These are phyloP conservation scores for Tetramorium simillimum DNA, from an alignment of 1,140 invertebrate species.

Conservation along the genomic window DNA sequence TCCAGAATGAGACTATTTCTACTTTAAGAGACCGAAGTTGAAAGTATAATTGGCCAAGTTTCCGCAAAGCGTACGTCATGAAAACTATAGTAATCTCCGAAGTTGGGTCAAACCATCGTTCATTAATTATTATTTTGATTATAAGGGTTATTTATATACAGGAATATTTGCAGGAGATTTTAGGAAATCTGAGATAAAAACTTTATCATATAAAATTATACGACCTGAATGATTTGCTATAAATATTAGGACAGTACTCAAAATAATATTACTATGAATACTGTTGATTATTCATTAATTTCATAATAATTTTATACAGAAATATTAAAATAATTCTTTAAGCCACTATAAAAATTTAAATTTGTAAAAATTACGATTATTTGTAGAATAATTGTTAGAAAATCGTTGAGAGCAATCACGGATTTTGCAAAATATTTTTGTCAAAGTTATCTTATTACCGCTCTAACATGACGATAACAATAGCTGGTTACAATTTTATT, in stretches of 20 bases:
- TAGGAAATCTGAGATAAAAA: neutral
- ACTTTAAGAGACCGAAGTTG: conserved; percentile 25
- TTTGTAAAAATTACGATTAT: neutral
- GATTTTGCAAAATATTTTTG: neutral
- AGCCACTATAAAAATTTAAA: neutral
- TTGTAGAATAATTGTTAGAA: neutral
- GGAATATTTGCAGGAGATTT: neutral
- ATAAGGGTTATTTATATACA: neutral
- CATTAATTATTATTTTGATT: conserved; percentile 17
- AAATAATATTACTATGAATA: neutral
- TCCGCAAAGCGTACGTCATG: conserved; percentile 9
- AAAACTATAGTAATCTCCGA: conserved; percentile 18
- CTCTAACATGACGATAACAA: neutral
- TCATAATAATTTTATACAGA: neutral
- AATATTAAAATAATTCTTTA: neutral
- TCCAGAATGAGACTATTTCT: conserved; percentile 37
- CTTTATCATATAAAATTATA: neutral
- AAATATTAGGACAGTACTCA: neutral
- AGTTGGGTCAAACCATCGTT: neutral
- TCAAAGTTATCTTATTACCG: neutral
- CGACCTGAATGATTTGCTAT: neutral
- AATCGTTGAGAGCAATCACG: neutral
- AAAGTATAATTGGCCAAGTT: conserved; percentile 52
- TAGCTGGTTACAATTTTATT: neutral
- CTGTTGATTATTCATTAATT: neutral